Evolutionary conservation across 2,797 vertebrate genomes (phyloP).

Genomic region (Anolis apletophallus): DNA sequence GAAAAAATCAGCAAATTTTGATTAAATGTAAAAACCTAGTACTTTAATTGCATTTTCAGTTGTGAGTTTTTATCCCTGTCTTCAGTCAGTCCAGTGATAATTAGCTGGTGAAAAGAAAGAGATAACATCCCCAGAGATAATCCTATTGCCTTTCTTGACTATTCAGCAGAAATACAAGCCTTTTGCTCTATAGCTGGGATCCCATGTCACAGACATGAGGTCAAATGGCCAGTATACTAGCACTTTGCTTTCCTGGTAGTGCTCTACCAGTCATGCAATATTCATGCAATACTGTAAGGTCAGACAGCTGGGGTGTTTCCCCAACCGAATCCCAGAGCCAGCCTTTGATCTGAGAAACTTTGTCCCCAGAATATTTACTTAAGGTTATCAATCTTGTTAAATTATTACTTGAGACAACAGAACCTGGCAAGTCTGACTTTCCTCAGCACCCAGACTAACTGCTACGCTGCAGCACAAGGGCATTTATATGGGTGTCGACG

Average conservation of each 20-base stretch:
- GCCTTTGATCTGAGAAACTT: slow-evolving; percentile 65
- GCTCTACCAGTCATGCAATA: slow-evolving; percentile 60
- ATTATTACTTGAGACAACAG: slow-evolving; percentile 52
- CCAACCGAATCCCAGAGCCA: slow-evolving; percentile 13
- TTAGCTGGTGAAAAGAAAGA: slow-evolving; percentile 62
- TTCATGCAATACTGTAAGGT: slow-evolving; percentile 61
- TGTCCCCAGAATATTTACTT: slow-evolving; percentile 59
- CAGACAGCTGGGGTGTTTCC: slow-evolving; percentile 41
- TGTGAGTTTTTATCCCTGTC: slow-evolving; percentile 61
- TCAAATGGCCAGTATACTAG: slow-evolving; percentile 68
- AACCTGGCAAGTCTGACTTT: slow-evolving; percentile 23
- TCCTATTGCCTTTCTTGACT: slow-evolving; percentile 54
- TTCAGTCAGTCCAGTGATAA: slow-evolving; percentile 30
- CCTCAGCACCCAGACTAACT: slow-evolving; percentile 33
- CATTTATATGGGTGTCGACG: not conserved
- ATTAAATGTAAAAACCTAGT: not conserved
- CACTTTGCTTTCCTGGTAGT: slow-evolving; percentile 59
- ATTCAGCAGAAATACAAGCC: slow-evolving; percentile 49
- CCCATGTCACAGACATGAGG: slow-evolving; percentile 61
- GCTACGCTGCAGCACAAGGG: too few species aligned
- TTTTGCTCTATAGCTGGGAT: slow-evolving; percentile 46
- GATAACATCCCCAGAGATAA: slow-evolving; percentile 63
- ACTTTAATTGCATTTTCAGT: slow-evolving; percentile 53
- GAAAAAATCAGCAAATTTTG: not conserved
- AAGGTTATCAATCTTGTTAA: slow-evolving; percentile 57